Evolutionary conservation across 2,113 vertebrate genomes (phyloP), one percentile per base, ranked within the genome.

Genomic region (Tretioscincus oriximinensis): DNA sequence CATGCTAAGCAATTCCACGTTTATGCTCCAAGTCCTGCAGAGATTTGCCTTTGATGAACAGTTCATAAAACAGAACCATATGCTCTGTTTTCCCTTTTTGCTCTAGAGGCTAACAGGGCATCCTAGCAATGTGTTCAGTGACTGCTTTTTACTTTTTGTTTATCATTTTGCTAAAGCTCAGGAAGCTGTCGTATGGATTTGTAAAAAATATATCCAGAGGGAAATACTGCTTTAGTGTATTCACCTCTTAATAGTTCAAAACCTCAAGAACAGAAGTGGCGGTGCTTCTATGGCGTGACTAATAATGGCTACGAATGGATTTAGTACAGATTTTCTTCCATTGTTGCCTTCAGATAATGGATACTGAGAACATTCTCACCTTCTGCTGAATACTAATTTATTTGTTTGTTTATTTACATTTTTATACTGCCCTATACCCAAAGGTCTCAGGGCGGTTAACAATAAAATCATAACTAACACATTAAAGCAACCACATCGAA

Each of bases 191-290:
- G 10, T 75, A 85, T 6, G 0, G 12, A 70, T 75, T 85, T 73
- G 31, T 75, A 82, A 63, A 41, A 31, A 84, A 81, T 66, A 76
- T 47, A 76, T 85, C 81, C 82, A 79, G 85, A 89, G 81, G 76
- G 69, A 87, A 81, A 63, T 82, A 45, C 82, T 83, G 77, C 81
- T 28, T 76, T 29, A 22, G 85, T 87, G 66, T 75, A 72, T 67
- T 84, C 85, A 76, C 76, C 84, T 82, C 49, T 85, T 4, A 54
- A 76, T 5, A 66, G 41, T 77, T 77, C 2, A 29, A 71, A 71
- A 84, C 18, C 65, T 69, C 12, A 72, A 47, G 41, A 58, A 80
- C 81, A 72, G 81, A 81, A 84, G 69, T 66, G 24, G 9, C 60
- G 74, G 77, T 78, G 58, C 26, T 86, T 87, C 31, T 28, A 3